Evolutionary conservation across 2,888 invertebrate genomes (phyloP), one percentile per base, ranked within the genome.

Genomic region (Drosophila pegasa): DNA sequence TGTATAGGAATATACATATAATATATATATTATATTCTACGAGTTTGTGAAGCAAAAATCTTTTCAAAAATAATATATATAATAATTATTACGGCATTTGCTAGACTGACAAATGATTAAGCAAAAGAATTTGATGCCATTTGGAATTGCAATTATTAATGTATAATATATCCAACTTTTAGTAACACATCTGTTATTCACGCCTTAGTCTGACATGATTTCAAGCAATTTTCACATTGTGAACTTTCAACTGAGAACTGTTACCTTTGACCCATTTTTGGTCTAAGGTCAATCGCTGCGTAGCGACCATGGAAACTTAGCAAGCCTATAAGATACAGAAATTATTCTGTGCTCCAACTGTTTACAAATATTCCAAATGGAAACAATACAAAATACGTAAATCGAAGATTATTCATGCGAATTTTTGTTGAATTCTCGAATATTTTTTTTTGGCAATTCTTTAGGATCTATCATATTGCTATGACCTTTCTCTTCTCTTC

Each of bases 301-400:
- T 16, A 51, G 25, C 47, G 50, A 10, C 22, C 27, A 18, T 8
- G 9, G 40, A 56, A 74, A 59, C 67, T 47, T 55, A 63, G 62
- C 67, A 67, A 29, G 47, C 67, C 72, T 47, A 75, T 62, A 48
- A 27, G 41, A 57, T 57, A 71, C 71, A 71, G 40, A 76, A 71
- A 76, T 48, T 57, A 71, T 57, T 59, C 58, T 55, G 60, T 60
- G 56, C 52, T 41, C 61, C 47, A 60, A 60, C 31, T 75, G 73
- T 73, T 73, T 77, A 77, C 61, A 75, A 67, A 71, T 51, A 67
- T 43, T 38, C 38, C 66, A 62, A 66, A 57, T 50, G 43, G 60
- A 55, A 65, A 35, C 48, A 45, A 75, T 57, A 64, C 41, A 20
- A 68, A 73, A 52, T 16, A 52, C 18, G 47, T 45, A 18, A 51